Base-by-base conservation (phyloP, 2,888 invertebrate species). In the Neoaliturus tenellus region DNA sequence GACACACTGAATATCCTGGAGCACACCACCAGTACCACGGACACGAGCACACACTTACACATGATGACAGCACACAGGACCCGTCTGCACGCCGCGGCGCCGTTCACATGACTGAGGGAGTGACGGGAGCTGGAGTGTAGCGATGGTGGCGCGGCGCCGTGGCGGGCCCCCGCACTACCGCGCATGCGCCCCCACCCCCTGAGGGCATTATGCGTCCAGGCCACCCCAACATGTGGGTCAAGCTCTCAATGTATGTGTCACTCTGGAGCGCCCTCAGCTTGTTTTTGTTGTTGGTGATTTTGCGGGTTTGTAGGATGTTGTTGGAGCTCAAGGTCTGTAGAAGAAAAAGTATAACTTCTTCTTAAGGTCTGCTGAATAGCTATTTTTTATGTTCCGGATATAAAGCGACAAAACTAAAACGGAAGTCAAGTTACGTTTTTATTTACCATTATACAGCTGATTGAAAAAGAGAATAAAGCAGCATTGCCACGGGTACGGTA, bases 71-170 rank as follows among this genome's bases (percentile, higher is more conserved):
- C 28, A 20, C 44, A 62, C 62, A 25, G n/a, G 35, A 44, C 23
- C 28, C 73, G 44, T 25, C 6, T 25, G 8, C 14, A 12, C 73
- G 28, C 28, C 12, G n/a, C 44, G 44, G 44, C 44, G 73, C 14
- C 25, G 73, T 75, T 75, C 73, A 75, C 73, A 75, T 75, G 73
- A 75, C 73, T 75, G 73, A 44, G n/a, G 28, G 73, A n/a, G 5
- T 6, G 25, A 6, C 17, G 25, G 62, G 4, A 17, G 17, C 14
- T 33, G 31, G 69, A 39, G 31, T 31, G 67, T 35, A 25, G 62
- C 62, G 62, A 62, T 31, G 31, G 28, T 62, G 8, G 62, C 62
- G 62, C 62, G 67, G 33, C 10, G 67, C 14, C 39, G 69, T 69
- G 69, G 39, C 20, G n/a, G 69, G 35, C 23, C 10, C 20, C 39